phyloP scores from a whole-genome alignment of 2,113 vertebrate genomes.

The Caretta caretta region DNA sequence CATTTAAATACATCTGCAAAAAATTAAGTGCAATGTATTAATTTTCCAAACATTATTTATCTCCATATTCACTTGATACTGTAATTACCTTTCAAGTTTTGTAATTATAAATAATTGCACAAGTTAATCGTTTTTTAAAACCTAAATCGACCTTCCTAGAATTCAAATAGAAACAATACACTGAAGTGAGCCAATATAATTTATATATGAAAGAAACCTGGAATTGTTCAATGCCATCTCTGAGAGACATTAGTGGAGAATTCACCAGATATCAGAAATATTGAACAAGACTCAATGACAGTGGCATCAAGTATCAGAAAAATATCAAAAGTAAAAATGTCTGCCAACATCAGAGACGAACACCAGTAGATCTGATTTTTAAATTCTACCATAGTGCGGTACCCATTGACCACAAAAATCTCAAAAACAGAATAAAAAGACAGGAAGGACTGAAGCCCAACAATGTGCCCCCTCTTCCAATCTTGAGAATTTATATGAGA shows the following conservation, averaged over 20 bases:
- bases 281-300: background rate
- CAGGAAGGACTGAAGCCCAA: background rate
- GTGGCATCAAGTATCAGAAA: background rate
- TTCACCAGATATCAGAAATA: background rate
- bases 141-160: background rate
- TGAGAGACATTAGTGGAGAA: background rate
- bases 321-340: background rate
- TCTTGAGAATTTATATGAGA: background rate
- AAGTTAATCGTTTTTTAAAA: background rate
- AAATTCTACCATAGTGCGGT: background rate
- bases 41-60: background rate
- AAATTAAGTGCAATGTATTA: background rate
- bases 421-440: background rate
- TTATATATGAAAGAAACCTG: background rate
- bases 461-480: background rate
- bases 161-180: background rate
- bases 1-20: fast-evolving
- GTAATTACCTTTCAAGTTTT: background rate
- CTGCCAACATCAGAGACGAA: background rate
- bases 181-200: background rate
- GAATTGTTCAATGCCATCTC: background rate
- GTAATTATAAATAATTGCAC: background rate
- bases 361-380: background rate
- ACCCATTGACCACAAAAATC: background rate
- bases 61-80: background rate